Base-by-base conservation (phyloP, 2,113 vertebrate genomes). In the Tauraco erythrolophus region DNA sequence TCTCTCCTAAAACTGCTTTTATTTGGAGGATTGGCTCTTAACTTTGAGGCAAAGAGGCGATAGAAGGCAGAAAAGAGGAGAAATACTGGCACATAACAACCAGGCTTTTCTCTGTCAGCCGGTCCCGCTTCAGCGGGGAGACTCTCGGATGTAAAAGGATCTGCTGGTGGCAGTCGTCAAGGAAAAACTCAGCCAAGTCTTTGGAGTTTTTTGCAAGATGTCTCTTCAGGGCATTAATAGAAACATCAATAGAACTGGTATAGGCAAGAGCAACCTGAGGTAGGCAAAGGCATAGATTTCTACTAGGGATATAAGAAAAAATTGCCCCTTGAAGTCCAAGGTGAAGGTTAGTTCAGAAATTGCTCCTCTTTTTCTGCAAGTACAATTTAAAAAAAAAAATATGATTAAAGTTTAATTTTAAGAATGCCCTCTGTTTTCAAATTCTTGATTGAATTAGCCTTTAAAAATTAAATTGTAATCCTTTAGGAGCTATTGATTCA, bases 361-460 rank as follows among this genome's bases (percentile, higher is more conserved):
- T 2, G 37, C 23, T 82, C 72, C 81, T 71, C 65, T 68, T 87
- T 58, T 68, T 41, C 79, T 27, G 25, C 45, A 65, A 92, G 88
- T 37, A 62, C 28, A 35, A 80, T 81, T 92, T 79, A 2, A 11
- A 69, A 76, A 74, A 92, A 92, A 3, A 95, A 94, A 96, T 93
- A 30, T 37, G 64, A 92, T 96, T 97, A 97, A 93, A 94, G 57
- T 84, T 95, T 92, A 92, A 95, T 97, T 95, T 95, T 88, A 80
- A 95, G 89, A 96, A 88, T 88, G 92, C 35, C 86, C 62, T 74
- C 58, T 54, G 70, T 96, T 97, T 97, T 89, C 80, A 89, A 92
- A 95, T 64, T 77, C 94, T 88, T 95, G 89, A 97, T 96, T 92
- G 83, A 97, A 97, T 97, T 96, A 93, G 85, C 96, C 96, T 97